A percentile compares a stretch with the other conserved stretches of the same genome.
These are phyloP conservation scores for Elanoides forficatus DNA, from an alignment of 2,113 vertebrate species.

Conservation along the genomic window DNA sequence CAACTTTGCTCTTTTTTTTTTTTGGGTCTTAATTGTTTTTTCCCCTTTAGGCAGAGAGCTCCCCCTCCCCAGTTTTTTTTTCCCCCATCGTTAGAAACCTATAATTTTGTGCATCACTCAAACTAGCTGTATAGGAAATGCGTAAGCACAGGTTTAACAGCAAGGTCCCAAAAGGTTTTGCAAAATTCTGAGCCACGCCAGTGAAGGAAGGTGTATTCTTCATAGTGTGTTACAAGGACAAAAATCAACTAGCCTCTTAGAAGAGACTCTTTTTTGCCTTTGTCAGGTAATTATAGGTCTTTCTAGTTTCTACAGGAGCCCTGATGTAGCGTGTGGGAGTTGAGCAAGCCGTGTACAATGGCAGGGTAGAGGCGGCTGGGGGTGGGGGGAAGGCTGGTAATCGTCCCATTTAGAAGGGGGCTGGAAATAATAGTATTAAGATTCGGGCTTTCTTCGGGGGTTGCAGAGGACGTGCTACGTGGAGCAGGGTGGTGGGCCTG, in stretches of 20 bases:
- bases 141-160: slow-evolving; percentile 69
- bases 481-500: background rate
- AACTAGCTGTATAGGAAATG: slow-evolving; percentile 73
- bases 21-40: background rate
- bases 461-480: background rate
- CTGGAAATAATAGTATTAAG: slow-evolving; percentile 45
- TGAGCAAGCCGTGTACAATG: slow-evolving; percentile 74
- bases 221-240: slow-evolving; percentile 69
- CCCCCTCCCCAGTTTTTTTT: slow-evolving; percentile 38
- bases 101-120: slow-evolving; percentile 78
- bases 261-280: slow-evolving; percentile 71
- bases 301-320: slow-evolving; percentile 74
- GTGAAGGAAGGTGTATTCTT: slow-evolving; percentile 64
- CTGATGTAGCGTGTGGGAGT: slow-evolving; percentile 77
- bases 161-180: slow-evolving; percentile 74
- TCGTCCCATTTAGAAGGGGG: slow-evolving; percentile 53
- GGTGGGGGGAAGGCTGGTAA: slow-evolving; percentile 62
- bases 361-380: slow-evolving; percentile 45
- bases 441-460: slow-evolving; percentile 39
- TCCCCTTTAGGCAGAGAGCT: slow-evolving; percentile 20
- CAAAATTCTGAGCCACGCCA: slow-evolving; percentile 68
- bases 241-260: slow-evolving; percentile 72
- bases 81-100: slow-evolving; percentile 63
- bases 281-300: slow-evolving; percentile 84
- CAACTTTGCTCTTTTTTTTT: background rate